Evolutionary conservation across 1,140 invertebrate species (phyloP).

Genomic region (Pogonomyrmex barbatus): DNA sequence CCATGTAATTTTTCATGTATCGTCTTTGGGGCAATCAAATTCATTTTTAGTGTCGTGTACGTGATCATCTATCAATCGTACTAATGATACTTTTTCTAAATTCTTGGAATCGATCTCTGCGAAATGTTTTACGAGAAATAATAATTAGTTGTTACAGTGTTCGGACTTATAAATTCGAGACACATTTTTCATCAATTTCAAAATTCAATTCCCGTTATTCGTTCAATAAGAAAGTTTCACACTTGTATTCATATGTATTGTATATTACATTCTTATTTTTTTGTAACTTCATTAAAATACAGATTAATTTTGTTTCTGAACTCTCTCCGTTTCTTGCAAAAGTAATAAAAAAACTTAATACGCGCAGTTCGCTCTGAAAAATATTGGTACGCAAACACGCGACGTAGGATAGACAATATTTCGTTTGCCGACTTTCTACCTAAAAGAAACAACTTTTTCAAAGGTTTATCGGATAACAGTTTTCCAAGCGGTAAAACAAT

Average conservation of each 20-base stretch:
- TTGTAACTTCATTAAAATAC: neutral
- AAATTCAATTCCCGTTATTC: neutral
- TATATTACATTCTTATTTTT: neutral
- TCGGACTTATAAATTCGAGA: neutral
- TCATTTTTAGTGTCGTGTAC: neutral
- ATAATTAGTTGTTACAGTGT: neutral
- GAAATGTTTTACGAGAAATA: neutral
- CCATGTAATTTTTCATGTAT: neutral
- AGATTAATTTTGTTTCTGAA: neutral
- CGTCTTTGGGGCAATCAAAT: neutral
- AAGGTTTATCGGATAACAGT: slow-evolving; percentile 14
- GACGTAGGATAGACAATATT: slow-evolving; percentile 33
- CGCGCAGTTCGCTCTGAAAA: slow-evolving; percentile 31
- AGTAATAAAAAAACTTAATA: slow-evolving; percentile 28
- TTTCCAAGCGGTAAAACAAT: slow-evolving; percentile 13
- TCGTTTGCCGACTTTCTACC: slow-evolving; percentile 18
- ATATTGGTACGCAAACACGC: slow-evolving; percentile 33
- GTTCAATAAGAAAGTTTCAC: neutral
- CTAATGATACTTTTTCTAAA: neutral
- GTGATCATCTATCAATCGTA: neutral
- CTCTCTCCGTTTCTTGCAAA: neutral
- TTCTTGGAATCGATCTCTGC: neutral
- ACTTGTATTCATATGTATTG: neutral
- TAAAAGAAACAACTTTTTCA: slow-evolving; percentile 41
- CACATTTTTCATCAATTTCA: neutral